Evolutionary conservation across 2,113 vertebrate species (phyloP).

Genomic region (Cavia aperea): DNA sequence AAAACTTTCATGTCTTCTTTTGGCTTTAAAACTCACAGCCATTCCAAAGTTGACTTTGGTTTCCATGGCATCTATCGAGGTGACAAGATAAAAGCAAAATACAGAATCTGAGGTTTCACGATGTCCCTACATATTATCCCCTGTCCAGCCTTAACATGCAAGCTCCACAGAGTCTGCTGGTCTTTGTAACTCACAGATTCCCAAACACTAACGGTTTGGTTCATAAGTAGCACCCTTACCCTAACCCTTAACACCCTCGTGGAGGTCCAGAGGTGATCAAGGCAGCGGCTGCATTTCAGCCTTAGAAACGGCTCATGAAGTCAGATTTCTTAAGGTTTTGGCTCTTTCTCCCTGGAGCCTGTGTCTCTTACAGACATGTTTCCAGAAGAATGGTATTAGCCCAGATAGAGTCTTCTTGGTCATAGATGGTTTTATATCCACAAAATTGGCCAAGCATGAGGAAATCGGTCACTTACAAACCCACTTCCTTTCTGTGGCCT

Average conservation of each 20-base stretch:
- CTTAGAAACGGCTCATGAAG: conserved; percentile 14
- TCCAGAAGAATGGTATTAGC: conserved; percentile 27
- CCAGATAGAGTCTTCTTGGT: not conserved
- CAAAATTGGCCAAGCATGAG: not conserved
- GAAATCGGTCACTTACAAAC: not conserved
- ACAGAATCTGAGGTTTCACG: not conserved
- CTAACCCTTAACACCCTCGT: not conserved
- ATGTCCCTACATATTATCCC: conserved; percentile 7
- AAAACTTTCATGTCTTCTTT: not conserved
- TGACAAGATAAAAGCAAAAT: conserved; percentile 16
- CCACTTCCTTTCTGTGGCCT: not conserved
- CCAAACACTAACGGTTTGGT: not conserved
- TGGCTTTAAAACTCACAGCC: conserved; percentile 43
- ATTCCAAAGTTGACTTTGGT: conserved; percentile 4
- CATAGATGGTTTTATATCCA: not conserved
- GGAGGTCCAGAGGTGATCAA: not conserved
- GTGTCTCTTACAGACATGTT: conserved; percentile 3
- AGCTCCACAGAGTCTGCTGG: not conserved
- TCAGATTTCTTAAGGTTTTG: conserved; percentile 26
- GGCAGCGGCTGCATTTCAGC: conserved; percentile 18
- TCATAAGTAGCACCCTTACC: not conserved
- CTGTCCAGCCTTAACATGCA: not conserved
- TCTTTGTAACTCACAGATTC: not conserved
- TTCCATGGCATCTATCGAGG: conserved; percentile 16
- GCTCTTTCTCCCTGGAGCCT: not conserved